Conservation (phyloP, 2,113 vertebrate species). For the Corythoichthys haematopterus region DNA sequence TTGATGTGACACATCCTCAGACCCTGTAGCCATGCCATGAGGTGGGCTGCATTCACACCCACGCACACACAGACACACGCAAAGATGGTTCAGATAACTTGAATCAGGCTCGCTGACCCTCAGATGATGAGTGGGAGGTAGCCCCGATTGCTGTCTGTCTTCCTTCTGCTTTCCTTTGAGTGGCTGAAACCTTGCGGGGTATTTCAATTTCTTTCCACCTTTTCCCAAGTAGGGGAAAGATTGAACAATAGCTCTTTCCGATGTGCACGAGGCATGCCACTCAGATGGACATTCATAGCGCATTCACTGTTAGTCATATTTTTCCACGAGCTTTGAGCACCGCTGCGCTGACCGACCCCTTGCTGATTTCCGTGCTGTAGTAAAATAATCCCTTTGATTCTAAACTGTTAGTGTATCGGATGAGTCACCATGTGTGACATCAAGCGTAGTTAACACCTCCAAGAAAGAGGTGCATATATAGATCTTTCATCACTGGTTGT, state of each 20-base stretch:
- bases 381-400: neutral
- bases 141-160: constrained; percentile 31
- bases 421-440: neutral
- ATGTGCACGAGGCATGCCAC: neutral
- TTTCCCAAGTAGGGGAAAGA: neutral
- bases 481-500: neutral
- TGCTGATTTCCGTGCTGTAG: no score
- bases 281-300: no score
- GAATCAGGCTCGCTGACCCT: constrained; percentile 59
- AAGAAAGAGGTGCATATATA: neutral
- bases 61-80: constrained; percentile 24
- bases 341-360: no score
- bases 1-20: constrained; percentile 69
- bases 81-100: constrained; percentile 58
- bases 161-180: neutral
- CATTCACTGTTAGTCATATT: no score
- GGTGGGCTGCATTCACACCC: constrained; percentile 43
- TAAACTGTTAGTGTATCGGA: neutral
- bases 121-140: constrained; percentile 59
- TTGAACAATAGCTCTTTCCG: neutral
- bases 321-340: no score
- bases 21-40: constrained; percentile 56
- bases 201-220: constrained; percentile 17
- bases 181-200: constrained; percentile 6
- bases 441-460: neutral